These are phyloP conservation scores for Mystacornis crossleyi DNA, from an alignment of 2,113 vertebrate species.

Conservation along the genomic window DNA sequence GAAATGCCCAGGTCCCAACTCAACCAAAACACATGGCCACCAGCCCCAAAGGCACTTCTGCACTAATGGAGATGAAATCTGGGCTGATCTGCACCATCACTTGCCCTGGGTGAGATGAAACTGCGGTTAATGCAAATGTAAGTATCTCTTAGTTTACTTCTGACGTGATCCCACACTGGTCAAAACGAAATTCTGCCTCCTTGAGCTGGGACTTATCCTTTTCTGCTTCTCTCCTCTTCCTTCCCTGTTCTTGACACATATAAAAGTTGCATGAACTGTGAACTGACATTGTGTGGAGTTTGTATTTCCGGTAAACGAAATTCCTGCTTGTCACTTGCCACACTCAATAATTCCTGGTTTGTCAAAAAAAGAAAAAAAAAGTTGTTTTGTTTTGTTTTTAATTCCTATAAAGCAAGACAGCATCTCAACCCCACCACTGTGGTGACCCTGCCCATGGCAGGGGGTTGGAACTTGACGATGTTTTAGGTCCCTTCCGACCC, in stretches of 20 bases:
- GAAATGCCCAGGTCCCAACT: background rate
- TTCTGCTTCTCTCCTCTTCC: background rate
- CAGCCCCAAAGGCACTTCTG: background rate
- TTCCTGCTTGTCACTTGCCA: background rate
- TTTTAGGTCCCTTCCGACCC: background rate
- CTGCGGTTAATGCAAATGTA: accelerated
- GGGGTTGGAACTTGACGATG: background rate
- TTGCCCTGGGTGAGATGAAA: background rate
- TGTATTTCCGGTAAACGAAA: accelerated
- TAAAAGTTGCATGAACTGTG: background rate
- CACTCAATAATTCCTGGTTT: background rate
- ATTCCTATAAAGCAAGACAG: background rate
- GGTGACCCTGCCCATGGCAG: background rate
- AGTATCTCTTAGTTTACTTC: background rate
- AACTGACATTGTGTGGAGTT: background rate
- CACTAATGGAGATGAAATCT: background rate
- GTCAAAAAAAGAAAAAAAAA: background rate
- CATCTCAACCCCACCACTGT: accelerated
- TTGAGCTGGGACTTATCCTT: background rate
- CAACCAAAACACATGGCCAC: background rate
- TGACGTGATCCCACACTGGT: background rate
- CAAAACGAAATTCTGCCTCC: background rate
- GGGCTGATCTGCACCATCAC: accelerated
- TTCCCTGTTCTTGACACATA: accelerated
- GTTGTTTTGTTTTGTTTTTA: background rate